Percentiles rank a stretch among this genome's conserved stretches.
These are phyloP conservation scores for Ruditapes philippinarum DNA, from an alignment of 1,140 invertebrate genomes.

Conservation along the genomic window DNA sequence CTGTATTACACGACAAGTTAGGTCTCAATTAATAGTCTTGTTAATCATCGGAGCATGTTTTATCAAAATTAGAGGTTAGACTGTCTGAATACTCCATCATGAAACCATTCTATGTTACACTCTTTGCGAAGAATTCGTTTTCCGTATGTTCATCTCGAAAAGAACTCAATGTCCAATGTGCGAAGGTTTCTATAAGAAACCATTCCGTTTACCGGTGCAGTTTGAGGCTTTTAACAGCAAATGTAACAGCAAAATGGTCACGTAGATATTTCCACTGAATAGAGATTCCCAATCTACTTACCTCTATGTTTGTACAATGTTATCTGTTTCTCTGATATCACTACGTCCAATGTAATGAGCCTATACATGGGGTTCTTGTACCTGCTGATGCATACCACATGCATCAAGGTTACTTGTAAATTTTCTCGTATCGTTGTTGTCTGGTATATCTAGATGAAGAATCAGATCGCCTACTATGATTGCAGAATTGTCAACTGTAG, in stretches of 20 bases:
- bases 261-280: not conserved
- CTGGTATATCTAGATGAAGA: too few species aligned
- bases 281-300: not conserved
- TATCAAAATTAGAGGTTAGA: not conserved
- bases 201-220: not conserved
- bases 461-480: too few species aligned
- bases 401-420: too few species aligned
- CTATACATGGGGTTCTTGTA: too few species aligned
- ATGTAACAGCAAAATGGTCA: constrained; percentile 7
- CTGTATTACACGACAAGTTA: not conserved
- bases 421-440: too few species aligned
- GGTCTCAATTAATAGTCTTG: constrained; percentile 24
- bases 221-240: not conserved
- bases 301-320: too few species aligned
- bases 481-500: too few species aligned
- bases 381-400: too few species aligned
- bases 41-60: constrained; percentile 12
- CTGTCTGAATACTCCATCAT: too few species aligned
- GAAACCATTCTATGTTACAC: not conserved
- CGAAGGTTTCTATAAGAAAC: not conserved
- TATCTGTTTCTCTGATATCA: too few species aligned
- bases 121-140: not conserved
- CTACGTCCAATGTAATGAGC: too few species aligned
- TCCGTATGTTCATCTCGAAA: constrained; percentile 8
- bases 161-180: not conserved